Conservation (phyloP, 2,797 vertebrate genomes). For the Pyrocephalus nanus region DNA sequence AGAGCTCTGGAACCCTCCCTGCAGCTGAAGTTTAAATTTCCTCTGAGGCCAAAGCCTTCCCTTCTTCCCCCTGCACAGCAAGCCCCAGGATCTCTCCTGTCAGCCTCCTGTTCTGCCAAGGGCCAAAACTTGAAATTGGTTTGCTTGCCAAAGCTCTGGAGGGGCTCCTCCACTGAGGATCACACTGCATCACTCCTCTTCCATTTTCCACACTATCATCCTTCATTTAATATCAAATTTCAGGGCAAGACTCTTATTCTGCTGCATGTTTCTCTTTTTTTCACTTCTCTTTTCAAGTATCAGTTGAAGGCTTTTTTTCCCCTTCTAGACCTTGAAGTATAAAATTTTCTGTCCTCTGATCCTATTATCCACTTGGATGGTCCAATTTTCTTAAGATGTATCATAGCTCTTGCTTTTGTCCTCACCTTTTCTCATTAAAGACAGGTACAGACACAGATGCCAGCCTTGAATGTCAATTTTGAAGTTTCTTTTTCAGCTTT, state of each 20-base stretch:
- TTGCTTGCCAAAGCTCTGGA: background rate
- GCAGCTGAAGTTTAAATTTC: background rate
- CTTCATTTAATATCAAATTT: background rate
- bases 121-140: background rate
- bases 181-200: background rate
- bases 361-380: background rate
- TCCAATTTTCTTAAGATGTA: background rate
- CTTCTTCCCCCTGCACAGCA: background rate
- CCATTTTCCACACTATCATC: background rate
- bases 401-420: background rate
- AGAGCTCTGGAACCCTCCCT: background rate
- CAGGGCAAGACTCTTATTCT: background rate
- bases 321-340: background rate
- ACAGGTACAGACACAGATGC: background rate
- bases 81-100: background rate
- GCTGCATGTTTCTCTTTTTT: background rate
- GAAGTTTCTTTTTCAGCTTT: background rate
- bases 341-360: background rate
- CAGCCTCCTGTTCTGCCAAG: background rate
- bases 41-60: background rate
- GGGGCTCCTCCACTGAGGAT: background rate
- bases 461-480: background rate
- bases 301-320: background rate
- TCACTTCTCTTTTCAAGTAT: background rate
- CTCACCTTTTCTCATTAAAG: background rate